A percentile compares a stretch with the other conserved stretches of the same genome.
phyloP scores from a whole-genome alignment of 2,113 vertebrate genomes.

The Pholis gunnellus region DNA sequence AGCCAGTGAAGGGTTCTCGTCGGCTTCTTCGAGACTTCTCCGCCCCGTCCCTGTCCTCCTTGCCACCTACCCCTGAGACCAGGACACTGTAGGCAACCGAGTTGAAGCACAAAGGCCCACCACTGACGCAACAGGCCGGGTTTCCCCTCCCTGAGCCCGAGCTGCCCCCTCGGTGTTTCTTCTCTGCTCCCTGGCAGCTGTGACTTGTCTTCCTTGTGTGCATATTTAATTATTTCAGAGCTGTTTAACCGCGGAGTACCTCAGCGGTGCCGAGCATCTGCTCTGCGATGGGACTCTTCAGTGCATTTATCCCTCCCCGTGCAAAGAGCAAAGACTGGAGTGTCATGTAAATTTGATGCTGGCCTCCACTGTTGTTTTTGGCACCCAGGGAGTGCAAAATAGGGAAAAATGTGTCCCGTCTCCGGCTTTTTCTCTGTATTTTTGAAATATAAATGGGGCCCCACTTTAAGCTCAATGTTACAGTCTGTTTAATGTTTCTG shows the following conservation, averaged over 20 bases:
- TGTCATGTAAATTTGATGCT: constrained; percentile 72
- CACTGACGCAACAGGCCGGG: constrained; percentile 30
- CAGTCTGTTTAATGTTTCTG: constrained; percentile 52
- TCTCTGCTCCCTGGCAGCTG: constrained; percentile 39
- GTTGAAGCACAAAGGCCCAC: constrained; percentile 4
- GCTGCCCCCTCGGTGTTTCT: neutral
- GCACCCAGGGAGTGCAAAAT: constrained; percentile 51
- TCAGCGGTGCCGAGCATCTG: constrained; percentile 54
- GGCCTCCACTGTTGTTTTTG: constrained; percentile 41
- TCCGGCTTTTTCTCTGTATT: constrained; percentile 36
- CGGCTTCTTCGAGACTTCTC: constrained; percentile 5
- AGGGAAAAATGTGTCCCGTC: constrained; percentile 52
- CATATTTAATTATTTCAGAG: constrained; percentile 60
- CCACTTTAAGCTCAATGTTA: constrained; percentile 40
- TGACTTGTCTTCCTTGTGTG: constrained; percentile 35
- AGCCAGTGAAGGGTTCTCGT: constrained; percentile 7
- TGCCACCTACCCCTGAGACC: constrained; percentile 5
- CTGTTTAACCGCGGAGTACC: constrained; percentile 42
- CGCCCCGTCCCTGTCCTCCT: neutral
- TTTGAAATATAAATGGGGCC: constrained; percentile 73
- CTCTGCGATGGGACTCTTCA: constrained; percentile 45
- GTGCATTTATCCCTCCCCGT: constrained; percentile 42
- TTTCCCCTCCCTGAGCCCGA: constrained; percentile 20
- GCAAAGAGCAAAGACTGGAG: constrained; percentile 33
- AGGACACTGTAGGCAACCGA: constrained; percentile 21